These are phyloP conservation scores for Megalopta genalis DNA, from an alignment of 1,140 invertebrate species.

Conservation along the genomic window DNA sequence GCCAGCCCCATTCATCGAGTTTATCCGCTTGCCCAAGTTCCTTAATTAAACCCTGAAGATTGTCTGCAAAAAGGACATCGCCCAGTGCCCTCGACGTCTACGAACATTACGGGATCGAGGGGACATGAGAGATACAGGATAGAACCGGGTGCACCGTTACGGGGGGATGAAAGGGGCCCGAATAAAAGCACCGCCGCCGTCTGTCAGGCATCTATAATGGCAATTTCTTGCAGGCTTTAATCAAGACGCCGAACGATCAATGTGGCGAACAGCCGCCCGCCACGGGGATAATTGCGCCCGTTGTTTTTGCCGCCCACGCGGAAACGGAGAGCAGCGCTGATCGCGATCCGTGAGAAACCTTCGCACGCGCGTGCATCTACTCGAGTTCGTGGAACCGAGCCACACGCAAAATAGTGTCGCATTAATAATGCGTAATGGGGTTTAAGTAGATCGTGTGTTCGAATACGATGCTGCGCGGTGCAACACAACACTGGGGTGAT, in stretches of 20 bases:
- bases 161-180: neutral
- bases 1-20: conserved; percentile 74
- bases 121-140: conserved; percentile 44
- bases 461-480: neutral
- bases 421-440: neutral
- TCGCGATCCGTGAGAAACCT: neutral
- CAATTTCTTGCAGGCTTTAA: conserved; percentile 63
- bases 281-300: conserved; percentile 28
- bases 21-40: conserved; percentile 76
- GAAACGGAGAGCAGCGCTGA: neutral
- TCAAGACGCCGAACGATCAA: conserved; percentile 55
- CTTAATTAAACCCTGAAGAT: conserved; percentile 80
- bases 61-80: conserved; percentile 79
- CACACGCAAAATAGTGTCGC: neutral
- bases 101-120: conserved; percentile 57
- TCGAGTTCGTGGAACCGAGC: neutral
- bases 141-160: neutral
- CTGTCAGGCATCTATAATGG: conserved; percentile 57
- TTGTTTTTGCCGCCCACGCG: conserved; percentile 34
- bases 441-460: conserved; percentile 9
- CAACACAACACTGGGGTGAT: neutral
- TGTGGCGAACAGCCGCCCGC: conserved; percentile 29
- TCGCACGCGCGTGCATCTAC: neutral
- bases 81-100: conserved; percentile 52
- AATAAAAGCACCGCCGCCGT: conserved; percentile 37